Percentiles rank a stretch among this genome's conserved stretches.
These are phyloP conservation scores for Dorcus hopei DNA, from an alignment of 2,888 invertebrate species.

Conservation along the genomic window DNA sequence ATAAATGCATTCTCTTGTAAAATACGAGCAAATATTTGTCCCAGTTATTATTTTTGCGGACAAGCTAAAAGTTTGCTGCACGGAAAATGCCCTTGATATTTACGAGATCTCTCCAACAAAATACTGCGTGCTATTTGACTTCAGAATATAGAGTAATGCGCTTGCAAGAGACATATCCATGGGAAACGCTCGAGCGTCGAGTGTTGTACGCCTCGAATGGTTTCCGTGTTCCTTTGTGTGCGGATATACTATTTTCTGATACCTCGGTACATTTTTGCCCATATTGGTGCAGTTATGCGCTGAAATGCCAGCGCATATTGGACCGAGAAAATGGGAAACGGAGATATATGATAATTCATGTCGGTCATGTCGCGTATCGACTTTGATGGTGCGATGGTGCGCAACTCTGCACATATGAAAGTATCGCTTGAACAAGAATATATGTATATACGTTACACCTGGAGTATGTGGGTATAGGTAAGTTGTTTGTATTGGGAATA, in stretches of 20 bases:
- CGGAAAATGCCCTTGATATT: neutral
- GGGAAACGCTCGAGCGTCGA: conserved; percentile 27
- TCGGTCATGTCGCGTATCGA: conserved; percentile 26
- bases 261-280: conserved; percentile 28
- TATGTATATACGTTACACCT: no score
- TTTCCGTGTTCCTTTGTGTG: conserved; percentile 30
- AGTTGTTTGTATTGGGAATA: no score
- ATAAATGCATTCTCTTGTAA: no score
- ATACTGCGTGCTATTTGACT: no score
- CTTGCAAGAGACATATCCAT: conserved; percentile 22
- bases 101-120: neutral
- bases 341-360: conserved; percentile 30
- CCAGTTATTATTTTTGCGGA: no score
- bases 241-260: conserved; percentile 28
- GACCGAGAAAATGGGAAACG: conserved; percentile 18
- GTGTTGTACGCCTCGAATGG: conserved; percentile 25
- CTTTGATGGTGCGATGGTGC: neutral
- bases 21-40: no score
- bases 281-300: conserved; percentile 25
- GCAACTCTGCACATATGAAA: neutral
- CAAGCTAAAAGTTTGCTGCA: no score
- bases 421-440: neutral
- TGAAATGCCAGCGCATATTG: conserved; percentile 24
- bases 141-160: neutral
- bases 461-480: no score